These are phyloP conservation scores for Hapalemur alaotrensis DNA, from an alignment of 2,797 vertebrate species.

Conservation along the genomic window DNA sequence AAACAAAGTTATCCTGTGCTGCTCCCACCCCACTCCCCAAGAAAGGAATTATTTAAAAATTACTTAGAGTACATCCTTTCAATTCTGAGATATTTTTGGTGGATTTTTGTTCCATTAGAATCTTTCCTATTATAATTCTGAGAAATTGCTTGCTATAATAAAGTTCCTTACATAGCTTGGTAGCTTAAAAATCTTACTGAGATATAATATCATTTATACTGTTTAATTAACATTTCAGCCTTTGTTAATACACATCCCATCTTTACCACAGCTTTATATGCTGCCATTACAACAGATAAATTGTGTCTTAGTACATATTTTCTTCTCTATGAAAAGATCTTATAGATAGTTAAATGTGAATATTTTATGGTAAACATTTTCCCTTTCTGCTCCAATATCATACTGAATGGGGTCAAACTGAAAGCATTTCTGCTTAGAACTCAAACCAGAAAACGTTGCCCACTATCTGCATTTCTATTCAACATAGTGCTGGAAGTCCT, in stretches of 20 bases:
- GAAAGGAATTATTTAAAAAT: background rate
- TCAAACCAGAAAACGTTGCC: no score
- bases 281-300: background rate
- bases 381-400: background rate
- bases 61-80: background rate
- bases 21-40: background rate
- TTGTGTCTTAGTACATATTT: background rate
- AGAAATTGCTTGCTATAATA: background rate
- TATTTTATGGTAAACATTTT: background rate
- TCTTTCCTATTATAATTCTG: background rate
- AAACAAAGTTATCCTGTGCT: background rate
- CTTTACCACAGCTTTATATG: background rate
- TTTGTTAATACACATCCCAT: background rate
- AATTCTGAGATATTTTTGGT: background rate
- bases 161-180: background rate
- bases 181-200: background rate
- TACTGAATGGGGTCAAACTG: no score
- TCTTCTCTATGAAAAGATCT: background rate
- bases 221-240: background rate
- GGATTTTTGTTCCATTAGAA: background rate
- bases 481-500: no score
- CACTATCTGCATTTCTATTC: no score
- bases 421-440: no score
- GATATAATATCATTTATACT: background rate
- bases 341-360: background rate